Evolutionary conservation across 2,797 vertebrate species (phyloP).

Genomic region (Rousettus madagascariensis): DNA sequence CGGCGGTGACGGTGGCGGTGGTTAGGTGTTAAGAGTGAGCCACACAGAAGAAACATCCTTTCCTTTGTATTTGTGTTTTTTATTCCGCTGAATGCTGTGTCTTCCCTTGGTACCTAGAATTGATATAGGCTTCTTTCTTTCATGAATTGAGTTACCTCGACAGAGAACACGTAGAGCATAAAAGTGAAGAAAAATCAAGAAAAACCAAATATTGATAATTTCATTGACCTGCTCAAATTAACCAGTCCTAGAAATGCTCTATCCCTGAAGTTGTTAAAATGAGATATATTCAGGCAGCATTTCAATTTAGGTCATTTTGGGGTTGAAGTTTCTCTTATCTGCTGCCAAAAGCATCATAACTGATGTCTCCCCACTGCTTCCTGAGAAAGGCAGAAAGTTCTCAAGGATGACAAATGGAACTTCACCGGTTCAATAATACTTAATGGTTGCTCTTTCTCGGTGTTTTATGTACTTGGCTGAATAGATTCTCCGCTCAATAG

Average conservation of each 20-base stretch:
- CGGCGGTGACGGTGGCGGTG: too few relatives aligned
- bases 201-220: neutral
- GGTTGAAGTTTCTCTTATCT: constrained; percentile 1
- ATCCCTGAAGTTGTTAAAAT: neutral
- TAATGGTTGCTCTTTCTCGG: constrained; percentile 67
- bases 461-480: constrained; percentile 68
- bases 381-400: neutral
- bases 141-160: neutral
- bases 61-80: neutral
- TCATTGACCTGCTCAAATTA: neutral
- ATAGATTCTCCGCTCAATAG: constrained; percentile 64
- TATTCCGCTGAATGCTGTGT: neutral
- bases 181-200: neutral
- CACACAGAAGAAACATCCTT: neutral
- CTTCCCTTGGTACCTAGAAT: neutral
- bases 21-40: neutral
- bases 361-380: neutral
- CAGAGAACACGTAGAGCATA: neutral
- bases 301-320: neutral
- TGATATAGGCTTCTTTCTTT: neutral
- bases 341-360: neutral
- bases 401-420: constrained; percentile 42
- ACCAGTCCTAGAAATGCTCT: neutral
- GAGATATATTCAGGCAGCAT: neutral
- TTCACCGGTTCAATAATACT: constrained; percentile 55